phyloP scores from a whole-genome alignment of 2,888 invertebrate genomes.

The Lydus trimaculatus region DNA sequence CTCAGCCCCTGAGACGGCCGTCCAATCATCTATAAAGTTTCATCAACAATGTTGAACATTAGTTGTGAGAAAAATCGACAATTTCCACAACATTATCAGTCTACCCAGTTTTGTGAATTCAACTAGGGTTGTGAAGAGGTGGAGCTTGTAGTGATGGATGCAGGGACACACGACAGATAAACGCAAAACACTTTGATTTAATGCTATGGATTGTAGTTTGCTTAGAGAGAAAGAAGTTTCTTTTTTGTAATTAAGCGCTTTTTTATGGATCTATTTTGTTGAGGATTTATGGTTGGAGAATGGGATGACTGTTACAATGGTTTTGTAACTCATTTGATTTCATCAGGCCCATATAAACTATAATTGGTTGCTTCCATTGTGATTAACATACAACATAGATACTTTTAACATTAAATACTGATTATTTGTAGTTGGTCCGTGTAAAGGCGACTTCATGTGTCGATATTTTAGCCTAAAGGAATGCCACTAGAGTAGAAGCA shows the following conservation, averaged over 20 bases:
- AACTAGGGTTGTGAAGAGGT: conserved; percentile 43
- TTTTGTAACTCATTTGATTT: conserved; percentile 12
- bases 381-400: conserved; percentile 14
- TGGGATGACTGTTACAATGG: conserved; percentile 24
- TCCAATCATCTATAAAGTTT: conserved; percentile 37
- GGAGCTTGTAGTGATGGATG: conserved; percentile 60
- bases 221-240: conserved; percentile 58
- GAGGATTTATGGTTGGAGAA: conserved; percentile 47
- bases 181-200: conserved; percentile 63
- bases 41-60: conserved; percentile 24
- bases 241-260: conserved; percentile 60
- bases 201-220: conserved; percentile 59
- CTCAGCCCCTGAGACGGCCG: conserved; percentile 48
- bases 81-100: conserved; percentile 3
- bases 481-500: conserved; percentile 3
- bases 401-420: neutral
- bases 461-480: conserved; percentile 9
- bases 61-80: neutral
- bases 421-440: conserved; percentile 8
- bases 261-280: conserved; percentile 50
- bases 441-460: conserved; percentile 15
- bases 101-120: conserved; percentile 1
- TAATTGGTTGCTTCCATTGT: neutral
- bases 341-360: neutral
- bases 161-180: conserved; percentile 61